These are phyloP conservation scores for Drosophila limbata DNA, from an alignment of 2,888 invertebrate genomes.

Conservation along the genomic window DNA sequence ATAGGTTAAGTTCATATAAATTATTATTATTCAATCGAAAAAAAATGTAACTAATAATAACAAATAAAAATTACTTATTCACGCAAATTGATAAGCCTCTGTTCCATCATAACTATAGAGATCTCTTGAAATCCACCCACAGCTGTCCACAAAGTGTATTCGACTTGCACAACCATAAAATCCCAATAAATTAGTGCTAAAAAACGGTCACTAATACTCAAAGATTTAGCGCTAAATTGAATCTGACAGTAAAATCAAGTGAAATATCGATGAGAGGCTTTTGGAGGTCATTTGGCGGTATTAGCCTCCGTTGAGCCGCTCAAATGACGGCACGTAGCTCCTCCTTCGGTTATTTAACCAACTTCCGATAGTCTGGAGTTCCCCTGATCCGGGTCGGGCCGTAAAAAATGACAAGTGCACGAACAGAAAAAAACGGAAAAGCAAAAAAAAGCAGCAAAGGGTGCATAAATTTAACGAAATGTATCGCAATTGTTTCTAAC, in stretches of 20 bases:
- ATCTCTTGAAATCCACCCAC: constrained; percentile 14
- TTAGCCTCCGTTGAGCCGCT: constrained; percentile 66
- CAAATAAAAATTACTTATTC: no score
- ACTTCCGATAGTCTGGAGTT: constrained; percentile 34
- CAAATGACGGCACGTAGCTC: constrained; percentile 62
- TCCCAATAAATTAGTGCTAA: constrained; percentile 32
- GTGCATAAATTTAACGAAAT: constrained; percentile 77
- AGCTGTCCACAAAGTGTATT: constrained; percentile 43
- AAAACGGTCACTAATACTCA: constrained; percentile 52
- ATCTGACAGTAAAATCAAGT: constrained; percentile 71
- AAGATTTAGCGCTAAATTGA: constrained; percentile 69
- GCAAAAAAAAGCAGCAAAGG: constrained; percentile 55
- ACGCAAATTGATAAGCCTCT: no score
- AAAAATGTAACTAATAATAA: no score
- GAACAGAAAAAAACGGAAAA: constrained; percentile 9
- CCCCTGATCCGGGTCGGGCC: constrained; percentile 25
- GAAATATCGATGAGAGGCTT: constrained; percentile 72
- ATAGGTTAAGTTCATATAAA: no score
- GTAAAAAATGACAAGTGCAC: constrained; percentile 75
- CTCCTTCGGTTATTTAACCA: constrained; percentile 39
- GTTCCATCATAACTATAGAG: neutral
- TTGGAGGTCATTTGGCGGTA: constrained; percentile 69
- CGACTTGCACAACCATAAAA: constrained; percentile 4
- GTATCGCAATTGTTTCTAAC: constrained; percentile 78
- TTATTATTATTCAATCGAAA: no score